Evolutionary conservation across 2,888 invertebrate genomes (phyloP).

Genomic region (Eupithecia centaureata): DNA sequence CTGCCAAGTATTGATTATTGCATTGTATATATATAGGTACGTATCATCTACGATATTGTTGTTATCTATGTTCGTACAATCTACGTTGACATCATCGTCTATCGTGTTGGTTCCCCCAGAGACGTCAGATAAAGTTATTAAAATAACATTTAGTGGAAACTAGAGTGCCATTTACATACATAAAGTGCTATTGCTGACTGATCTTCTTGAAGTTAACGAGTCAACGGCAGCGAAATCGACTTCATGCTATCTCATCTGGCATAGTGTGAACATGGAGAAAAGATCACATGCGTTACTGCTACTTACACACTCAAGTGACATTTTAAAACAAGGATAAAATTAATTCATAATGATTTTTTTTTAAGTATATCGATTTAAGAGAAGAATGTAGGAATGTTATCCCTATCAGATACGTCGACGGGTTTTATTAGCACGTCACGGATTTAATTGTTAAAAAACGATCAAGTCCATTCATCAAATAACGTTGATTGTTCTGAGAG

Average conservation of each 20-base stretch:
- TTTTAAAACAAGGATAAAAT: no score
- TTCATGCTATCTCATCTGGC: no score
- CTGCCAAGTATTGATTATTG: not conserved
- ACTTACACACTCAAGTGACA: no score
- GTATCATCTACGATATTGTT: not conserved
- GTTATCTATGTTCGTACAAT: not conserved
- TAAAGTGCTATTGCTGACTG: no score
- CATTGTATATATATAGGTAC: not conserved
- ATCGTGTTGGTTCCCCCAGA: slow-evolving; percentile 21
- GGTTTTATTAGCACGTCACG: not conserved
- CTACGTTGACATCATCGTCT: not conserved
- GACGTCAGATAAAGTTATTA: slow-evolving; percentile 20
- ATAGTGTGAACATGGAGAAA: no score
- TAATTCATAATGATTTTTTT: no score
- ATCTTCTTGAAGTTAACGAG: no score
- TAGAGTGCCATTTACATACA: not conserved
- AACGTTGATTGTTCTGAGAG: not conserved
- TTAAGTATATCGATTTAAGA: no score
- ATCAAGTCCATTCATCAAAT: not conserved
- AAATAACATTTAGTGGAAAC: slow-evolving; percentile 4
- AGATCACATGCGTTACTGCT: no score
- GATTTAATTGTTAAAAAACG: not conserved
- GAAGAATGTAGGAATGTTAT: no score
- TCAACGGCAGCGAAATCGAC: no score
- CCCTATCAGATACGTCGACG: not conserved